Base-by-base conservation (phyloP, 2,888 invertebrate genomes). In the Papilio gigon region DNA sequence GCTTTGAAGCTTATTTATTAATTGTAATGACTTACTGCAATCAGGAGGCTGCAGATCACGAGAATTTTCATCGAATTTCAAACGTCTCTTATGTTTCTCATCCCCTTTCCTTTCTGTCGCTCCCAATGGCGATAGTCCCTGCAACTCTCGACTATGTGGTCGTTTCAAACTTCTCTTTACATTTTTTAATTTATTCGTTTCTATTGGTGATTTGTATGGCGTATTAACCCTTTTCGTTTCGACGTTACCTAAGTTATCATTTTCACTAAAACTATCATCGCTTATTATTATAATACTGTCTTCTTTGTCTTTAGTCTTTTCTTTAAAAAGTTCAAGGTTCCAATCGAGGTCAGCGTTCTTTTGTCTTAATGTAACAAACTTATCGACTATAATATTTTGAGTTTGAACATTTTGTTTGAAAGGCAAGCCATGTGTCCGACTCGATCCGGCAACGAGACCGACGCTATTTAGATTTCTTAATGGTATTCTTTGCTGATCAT, bases 111-210 rank as follows among this genome's bases (percentile, higher is more conserved):
- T 79, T 12, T 78, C 78, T n/a, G 74, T 71, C 40, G 72, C 77
- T 9, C 33, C 70, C 6, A 71, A 30, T 0, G 88, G 83, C 0
- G 89, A 83, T 14, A 87, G 25, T 1, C 89, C 85, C 70, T 84
- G 86, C 53, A 90, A 70, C 72, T 90, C 90, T 22, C 85, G 78
- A 71, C 90, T 90, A 53, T 87, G 88, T 0, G 89, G 90, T 63
- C 89, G 81, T 68, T 85, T 90, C 0, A 90, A 73, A 77, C 89
- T 90, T 44, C 79, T 84, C 72, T 90, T 90, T 30, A 90, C 81
- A 76, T 90, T 90, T 61, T 73, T 89, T 0, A 88, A 75, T 44
- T 79, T 78, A 59, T 71, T 82, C 0, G 79, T 76, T 66, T 86
- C 83, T 44, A 63, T 68, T 35, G 67, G 63, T 0, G 68, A 73